Evolutionary conservation across 92 coral and sea anemone genomes (phyloP), one percentile per base, ranked within the genome.

Genomic region (Desmophyllum pertusum): DNA sequence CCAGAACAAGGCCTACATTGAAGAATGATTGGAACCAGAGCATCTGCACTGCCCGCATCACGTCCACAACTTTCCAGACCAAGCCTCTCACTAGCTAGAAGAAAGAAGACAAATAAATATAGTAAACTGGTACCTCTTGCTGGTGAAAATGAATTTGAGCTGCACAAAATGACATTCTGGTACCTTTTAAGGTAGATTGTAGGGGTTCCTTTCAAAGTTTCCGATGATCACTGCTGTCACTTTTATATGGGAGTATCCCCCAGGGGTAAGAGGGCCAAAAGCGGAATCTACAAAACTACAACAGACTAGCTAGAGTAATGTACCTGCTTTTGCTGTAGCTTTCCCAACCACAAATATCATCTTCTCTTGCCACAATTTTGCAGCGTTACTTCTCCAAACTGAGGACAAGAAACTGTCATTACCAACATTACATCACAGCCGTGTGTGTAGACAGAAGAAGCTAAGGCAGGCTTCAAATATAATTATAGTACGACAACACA

Each of bases 271-370:
- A n/a, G n/a, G n/a, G n/a, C n/a, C n/a, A n/a, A n/a, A n/a, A n/a
- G n/a, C n/a, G n/a, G n/a, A n/a, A n/a, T n/a, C n/a, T n/a, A n/a
- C n/a, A n/a, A n/a, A 55, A 55, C 63, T 21, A 6, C 29, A 4
- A 27, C n/a, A n/a, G n/a, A n/a, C 17, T 25, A 59, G 15, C 33
- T 23, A 9, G 17, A 2, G 15, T 27, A 59, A 27, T 79, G n/a
- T 91, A 93, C 97, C 90, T 84, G 90, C 91, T 38, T 89, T 86
- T 37, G 91, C 91, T n/a, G 98, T 90, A 38, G 98, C 97, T 71
- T 84, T 89, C 3, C 98, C 98, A 29, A 95, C 95, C 31, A 92
- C 92, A 84, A 94, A 96, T 31, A 96, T 78, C 10, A 90, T 88
- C 41, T 85, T 90, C 30, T 76, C 65, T 50, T 87, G 86, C 98